phyloP scores from a whole-genome alignment of 2,888 invertebrate genomes.

The Desoria tigrina region DNA sequence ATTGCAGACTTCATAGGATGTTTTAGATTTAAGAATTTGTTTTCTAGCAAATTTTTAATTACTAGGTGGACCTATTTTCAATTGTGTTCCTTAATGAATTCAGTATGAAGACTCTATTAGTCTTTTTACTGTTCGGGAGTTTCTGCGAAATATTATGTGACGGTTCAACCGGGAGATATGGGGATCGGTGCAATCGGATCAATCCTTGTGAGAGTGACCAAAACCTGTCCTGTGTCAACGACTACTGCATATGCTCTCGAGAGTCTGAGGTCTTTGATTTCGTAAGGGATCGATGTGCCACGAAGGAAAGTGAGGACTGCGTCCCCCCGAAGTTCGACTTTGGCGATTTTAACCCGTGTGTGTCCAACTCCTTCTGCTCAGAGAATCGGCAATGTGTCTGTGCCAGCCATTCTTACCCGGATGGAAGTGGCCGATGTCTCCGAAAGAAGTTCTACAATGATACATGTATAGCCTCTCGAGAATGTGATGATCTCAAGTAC shows the following conservation, averaged over 20 bases:
- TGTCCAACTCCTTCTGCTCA: slow-evolving; percentile 39
- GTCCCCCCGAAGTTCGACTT: slow-evolving; percentile 35
- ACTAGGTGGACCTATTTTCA: too few relatives aligned
- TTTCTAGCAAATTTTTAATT: too few relatives aligned
- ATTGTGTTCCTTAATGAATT: slow-evolving; percentile 5
- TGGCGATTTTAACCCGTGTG: slow-evolving; percentile 44
- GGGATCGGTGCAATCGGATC: slow-evolving; percentile 30
- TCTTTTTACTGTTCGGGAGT: not conserved
- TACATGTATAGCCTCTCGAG: slow-evolving; percentile 32
- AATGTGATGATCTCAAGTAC: slow-evolving; percentile 42
- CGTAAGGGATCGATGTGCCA: slow-evolving; percentile 41
- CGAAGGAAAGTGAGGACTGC: slow-evolving; percentile 41
- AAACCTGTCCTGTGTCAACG: slow-evolving; percentile 38
- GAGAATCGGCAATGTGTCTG: slow-evolving; percentile 38
- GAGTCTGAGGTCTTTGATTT: slow-evolving; percentile 38
- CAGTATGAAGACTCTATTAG: not conserved
- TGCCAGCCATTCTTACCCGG: slow-evolving; percentile 38
- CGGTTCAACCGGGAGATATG: slow-evolving; percentile 24
- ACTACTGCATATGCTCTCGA: slow-evolving; percentile 41
- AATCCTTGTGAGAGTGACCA: slow-evolving; percentile 38
- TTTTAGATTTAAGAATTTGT: too few relatives aligned
- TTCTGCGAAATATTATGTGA: not conserved
- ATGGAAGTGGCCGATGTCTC: slow-evolving; percentile 38
- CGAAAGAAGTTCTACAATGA: slow-evolving; percentile 39
- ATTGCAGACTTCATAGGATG: too few relatives aligned